phyloP scores from a whole-genome alignment of 1,140 invertebrate genomes.

The Paraescarpia echinospica region DNA sequence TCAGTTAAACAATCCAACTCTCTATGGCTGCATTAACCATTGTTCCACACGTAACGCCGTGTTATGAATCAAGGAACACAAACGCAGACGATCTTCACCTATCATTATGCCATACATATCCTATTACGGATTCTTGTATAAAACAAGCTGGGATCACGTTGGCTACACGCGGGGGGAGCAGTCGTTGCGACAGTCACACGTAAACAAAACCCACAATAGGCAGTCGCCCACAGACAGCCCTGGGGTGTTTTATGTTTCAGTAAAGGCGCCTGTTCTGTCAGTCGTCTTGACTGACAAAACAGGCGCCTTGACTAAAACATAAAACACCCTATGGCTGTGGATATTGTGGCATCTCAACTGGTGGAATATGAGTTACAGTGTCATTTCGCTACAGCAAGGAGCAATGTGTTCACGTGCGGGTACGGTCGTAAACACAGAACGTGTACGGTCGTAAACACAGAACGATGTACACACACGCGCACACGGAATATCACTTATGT shows the following conservation, averaged over 20 bases:
- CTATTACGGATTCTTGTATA: not conserved
- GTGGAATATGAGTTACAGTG: not conserved
- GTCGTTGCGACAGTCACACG: not conserved
- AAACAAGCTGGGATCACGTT: not conserved
- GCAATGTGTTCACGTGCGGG: not conserved
- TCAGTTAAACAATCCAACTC: too few relatives aligned
- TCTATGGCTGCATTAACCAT: too few relatives aligned
- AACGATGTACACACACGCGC: not conserved
- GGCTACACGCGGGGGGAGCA: not conserved
- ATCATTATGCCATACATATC: not conserved
- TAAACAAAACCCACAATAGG: not conserved
- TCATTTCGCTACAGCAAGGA: not conserved
- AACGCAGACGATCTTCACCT: not conserved
- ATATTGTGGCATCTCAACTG: not conserved
- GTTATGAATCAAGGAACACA: too few relatives aligned
- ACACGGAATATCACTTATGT: not conserved
- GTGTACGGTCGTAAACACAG: not conserved
- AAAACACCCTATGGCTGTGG: not conserved
- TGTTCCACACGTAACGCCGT: too few relatives aligned
- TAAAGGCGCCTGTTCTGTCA: too few relatives aligned
- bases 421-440: not conserved
- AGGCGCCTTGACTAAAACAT: not conserved
- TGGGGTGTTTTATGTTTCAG: too few relatives aligned
- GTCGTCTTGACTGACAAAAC: not conserved
- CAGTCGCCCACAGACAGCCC: not conserved